A percentile compares a stretch with the other conserved stretches of the same genome.
These are phyloP conservation scores for Phainopepla nitens DNA, from an alignment of 2,113 vertebrate species.

Conservation along the genomic window DNA sequence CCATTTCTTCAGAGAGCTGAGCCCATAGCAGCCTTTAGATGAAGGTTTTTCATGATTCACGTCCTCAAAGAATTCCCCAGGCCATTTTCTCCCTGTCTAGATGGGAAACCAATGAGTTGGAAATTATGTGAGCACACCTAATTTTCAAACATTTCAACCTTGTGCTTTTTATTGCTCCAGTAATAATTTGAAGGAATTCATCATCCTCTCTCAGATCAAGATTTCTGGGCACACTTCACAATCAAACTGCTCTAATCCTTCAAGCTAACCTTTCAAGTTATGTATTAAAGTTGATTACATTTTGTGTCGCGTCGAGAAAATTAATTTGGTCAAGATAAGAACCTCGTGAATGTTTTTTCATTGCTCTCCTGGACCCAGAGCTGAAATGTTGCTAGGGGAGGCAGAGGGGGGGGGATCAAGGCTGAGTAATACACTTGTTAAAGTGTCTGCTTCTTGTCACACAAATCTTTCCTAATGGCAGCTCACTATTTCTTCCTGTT, in stretches of 20 bases:
- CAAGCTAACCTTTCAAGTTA: slow-evolving; percentile 61
- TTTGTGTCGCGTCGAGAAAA: not conserved
- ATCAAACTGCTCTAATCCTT: slow-evolving; percentile 24
- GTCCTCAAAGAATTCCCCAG: not conserved
- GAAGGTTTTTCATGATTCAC: not conserved
- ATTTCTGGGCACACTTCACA: slow-evolving; percentile 33
- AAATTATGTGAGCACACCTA: slow-evolving; percentile 35
- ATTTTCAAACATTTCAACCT: slow-evolving; percentile 41
- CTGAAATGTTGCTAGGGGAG: not conserved
- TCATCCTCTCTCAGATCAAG: slow-evolving; percentile 5
- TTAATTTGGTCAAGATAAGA: not conserved
- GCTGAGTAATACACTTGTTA: not conserved
- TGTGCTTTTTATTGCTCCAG: slow-evolving; percentile 25
- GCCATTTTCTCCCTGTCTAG: not conserved
- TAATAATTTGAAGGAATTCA: slow-evolving; percentile 45
- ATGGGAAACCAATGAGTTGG: slow-evolving; percentile 35
- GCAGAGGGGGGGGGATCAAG: not conserved
- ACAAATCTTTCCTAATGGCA: not conserved
- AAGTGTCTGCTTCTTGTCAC: not conserved
- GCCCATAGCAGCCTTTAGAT: not conserved
- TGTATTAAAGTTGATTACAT: slow-evolving; percentile 25
- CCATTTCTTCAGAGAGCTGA: not conserved
- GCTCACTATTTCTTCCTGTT: not conserved
- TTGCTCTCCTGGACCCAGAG: not conserved
- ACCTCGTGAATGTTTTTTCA: not conserved